Evolutionary conservation across 2,797 vertebrate genomes (phyloP), one percentile per base, ranked within the genome.

Genomic region (Peromyscus attwateri): DNA sequence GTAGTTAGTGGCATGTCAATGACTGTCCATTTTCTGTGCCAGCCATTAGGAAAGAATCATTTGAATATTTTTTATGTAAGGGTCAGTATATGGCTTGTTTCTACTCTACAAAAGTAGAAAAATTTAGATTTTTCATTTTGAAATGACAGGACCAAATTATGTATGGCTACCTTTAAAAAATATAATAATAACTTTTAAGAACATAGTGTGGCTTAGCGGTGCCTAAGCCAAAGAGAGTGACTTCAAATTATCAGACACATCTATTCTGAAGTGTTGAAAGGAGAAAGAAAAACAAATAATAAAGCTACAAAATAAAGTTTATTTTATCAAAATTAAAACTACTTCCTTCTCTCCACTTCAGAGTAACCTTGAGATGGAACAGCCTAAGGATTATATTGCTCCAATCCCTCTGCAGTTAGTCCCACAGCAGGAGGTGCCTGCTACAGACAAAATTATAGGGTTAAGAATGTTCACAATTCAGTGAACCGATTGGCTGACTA

Each of bases 221-320:
- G 70, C 70, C 62, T 91, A 87, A 79, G 87, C 85, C 89, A 88
- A 84, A 52, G 87, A 97, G 89, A 92, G 83, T 71, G 89, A 84
- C 66, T 96, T 98, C 85, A 85, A 96, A 94, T 93, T 91, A 97
- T 93, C 97, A 96, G 96, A 90, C 91, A 60, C 14, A 11, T 97
- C 95, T 89, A 97, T 95, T 97, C 97, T 87, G 91, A 97, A 96
- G 97, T 96, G 97, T 88, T 98, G 97, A 98, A 98, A 97, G 92
- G 90, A 95, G 96, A 97, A 97, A 97, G 94, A 94, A 96, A 98
- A 98, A 98, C 97, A 98, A 97, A 97, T 98, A 97, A 96, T 95
- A 88, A 97, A 97, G 71, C 95, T 95, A 77, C 40, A 95, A 97
- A 97, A 97, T 96, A 88, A 90, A 97, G 97, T 95, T 94, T 87